Base-by-base conservation (phyloP, 2,113 vertebrate species). In the Pyrgilauda ruficollis region DNA sequence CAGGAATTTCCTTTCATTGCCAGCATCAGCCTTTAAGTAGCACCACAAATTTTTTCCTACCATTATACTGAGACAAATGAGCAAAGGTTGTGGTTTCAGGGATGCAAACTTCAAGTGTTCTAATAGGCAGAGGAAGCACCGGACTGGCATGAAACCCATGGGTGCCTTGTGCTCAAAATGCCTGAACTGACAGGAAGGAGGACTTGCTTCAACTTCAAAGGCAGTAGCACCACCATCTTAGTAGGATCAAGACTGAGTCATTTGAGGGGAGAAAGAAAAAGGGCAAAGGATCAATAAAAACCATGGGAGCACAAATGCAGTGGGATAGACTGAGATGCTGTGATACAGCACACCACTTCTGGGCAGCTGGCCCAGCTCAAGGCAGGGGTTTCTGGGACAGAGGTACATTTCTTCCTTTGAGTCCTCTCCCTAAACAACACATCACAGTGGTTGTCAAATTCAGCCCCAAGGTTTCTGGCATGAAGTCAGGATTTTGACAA, bases 1-100 rank as follows among this genome's bases (percentile, higher is more conserved):
- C 87, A 96, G 69, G 89, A 97, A 96, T 97, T 90, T 93, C 64
- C 56, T 93, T 94, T 92, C 90, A 27, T 88, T 96, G 92, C 96
- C 89, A 97, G 79, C 83, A 84, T 69, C 84, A 95, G 86, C 76
- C 84, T 95, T 95, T 94, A 94, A 96, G 87, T 21, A 96, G 61
- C 61, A 70, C 80, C 58, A 88, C 79, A 46, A 13, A 33, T 68
- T 88, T 96, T 93, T 95, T 94, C 93, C 94, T 94, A 67, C 52
- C 37, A n/a, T 75, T 64, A 23, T 39, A 64, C 24, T 66, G 64
- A 90, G 64, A 31, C 79, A 93, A 84, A 91, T 26, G 15, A 96
- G 78, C 69, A 88, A 95, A 97, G 76, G 69, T 87, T 95, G 67
- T 68, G 37, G 77, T 78, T 86, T 86, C 4, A 5, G 41, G 53